Base-by-base conservation (phyloP, 2,888 invertebrate species). In the Trachelus troglodyta region DNA sequence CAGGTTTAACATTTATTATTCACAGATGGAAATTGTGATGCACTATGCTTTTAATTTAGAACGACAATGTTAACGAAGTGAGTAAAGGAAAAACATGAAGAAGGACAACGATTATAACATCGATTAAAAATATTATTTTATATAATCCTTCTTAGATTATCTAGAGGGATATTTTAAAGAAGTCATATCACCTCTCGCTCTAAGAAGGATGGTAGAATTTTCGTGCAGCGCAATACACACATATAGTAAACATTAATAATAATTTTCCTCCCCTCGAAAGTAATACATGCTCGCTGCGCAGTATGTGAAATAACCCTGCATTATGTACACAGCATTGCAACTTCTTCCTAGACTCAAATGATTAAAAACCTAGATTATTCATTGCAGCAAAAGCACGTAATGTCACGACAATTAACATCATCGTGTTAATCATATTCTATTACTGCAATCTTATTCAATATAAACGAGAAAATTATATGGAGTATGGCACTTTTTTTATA, bases 141-240 rank as follows among this genome's bases (percentile, higher is more conserved):
- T 31, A 34, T 71, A 15, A 71, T 71, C 71, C 31, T 71, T 71
- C 71, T 31, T 71, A 71, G 71, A 34, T 30, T n/a, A 33, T 71
- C 11, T 23, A 56, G 56, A 56, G 56, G 56, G 56, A 56, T 56
- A 56, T 56, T 9, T 1, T 56, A 23, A 56, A 56, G 56, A 56
- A 56, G 2, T 23, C 56, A 9, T 23, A 23, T 56, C 23, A 56
- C 9, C 56, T 56, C 56, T 56, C 6, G 56, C 23, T 56, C 56
- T 56, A 56, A 56, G 56, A 56, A 56, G 56, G 23, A 56, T 56
- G 56, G 23, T 15, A 56, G 9, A 56, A 23, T 23, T 56, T 56
- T 15, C 56, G 56, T 81, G 79, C 81, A 85, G 86, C 86, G 83
- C 85, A 85, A 76, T 85, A 83, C 83, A 85, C 80, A 85, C 83